Evolutionary conservation across 2,797 vertebrate species (phyloP).

Genomic region (Otolemur crassicaudatus): DNA sequence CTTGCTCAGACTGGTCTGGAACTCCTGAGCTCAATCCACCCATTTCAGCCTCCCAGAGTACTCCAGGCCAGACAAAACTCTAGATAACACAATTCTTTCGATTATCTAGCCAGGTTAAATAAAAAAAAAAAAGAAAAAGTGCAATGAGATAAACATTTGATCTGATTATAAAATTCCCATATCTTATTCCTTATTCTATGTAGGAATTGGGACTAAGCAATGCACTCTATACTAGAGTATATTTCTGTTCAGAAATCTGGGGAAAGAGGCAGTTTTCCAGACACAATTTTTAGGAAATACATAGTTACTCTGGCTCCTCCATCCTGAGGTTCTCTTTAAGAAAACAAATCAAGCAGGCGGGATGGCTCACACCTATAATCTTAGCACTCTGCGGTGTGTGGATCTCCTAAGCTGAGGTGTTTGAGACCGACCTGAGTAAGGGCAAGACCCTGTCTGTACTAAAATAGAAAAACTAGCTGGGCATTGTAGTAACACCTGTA

Average conservation of each 20-base stretch:
- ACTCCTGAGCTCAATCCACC: no score
- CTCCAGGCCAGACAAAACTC: not conserved
- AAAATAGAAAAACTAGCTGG: no score
- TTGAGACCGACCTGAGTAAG: no score
- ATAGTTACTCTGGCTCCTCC: not conserved
- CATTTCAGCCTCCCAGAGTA: no score
- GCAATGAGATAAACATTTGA: not conserved
- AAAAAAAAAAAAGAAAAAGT: not conserved
- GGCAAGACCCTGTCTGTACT: no score
- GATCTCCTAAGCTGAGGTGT: no score
- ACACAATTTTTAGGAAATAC: not conserved
- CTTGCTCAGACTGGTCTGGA: no score
- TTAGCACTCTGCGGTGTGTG: no score
- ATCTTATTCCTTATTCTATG: not conserved
- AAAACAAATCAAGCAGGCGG: not conserved
- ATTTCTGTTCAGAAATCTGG: slow-evolving; percentile 39
- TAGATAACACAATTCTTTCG: not conserved
- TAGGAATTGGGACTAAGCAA: not conserved
- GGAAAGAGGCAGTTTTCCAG: not conserved
- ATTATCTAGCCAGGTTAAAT: not conserved
- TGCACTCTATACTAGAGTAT: not conserved
- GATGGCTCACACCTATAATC: no score
- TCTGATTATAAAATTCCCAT: not conserved
- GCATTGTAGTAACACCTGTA: no score
- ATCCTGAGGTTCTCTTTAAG: not conserved